A percentile compares a stretch with the other conserved stretches of the same genome.
These are phyloP conservation scores for Tachysurus fulvidraco DNA, from an alignment of 2,113 vertebrate species.

Conservation along the genomic window DNA sequence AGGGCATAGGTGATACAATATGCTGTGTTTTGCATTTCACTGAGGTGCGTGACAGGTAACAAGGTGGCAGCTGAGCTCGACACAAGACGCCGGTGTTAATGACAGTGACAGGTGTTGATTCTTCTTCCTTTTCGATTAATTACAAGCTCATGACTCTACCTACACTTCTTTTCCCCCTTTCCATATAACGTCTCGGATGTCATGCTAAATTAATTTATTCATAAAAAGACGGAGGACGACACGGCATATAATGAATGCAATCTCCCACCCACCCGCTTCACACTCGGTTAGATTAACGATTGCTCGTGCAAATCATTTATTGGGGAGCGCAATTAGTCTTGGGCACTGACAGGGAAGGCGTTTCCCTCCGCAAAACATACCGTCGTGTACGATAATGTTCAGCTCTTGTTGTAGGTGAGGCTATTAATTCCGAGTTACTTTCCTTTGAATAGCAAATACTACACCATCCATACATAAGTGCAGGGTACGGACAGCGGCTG, in stretches of 20 bases:
- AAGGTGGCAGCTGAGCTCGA: conserved; percentile 53
- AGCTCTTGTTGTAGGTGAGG: conserved; percentile 44
- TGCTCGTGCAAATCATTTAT: conserved; percentile 47
- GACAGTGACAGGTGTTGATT: conserved; percentile 64
- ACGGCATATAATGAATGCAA: conserved; percentile 62
- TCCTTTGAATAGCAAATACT: conserved; percentile 34
- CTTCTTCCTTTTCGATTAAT: conserved; percentile 60
- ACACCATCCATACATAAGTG: not conserved
- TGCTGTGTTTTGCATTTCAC: not conserved
- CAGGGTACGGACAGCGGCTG: not conserved
- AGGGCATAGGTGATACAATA: not conserved
- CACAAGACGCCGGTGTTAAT: conserved; percentile 60
- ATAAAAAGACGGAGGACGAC: conserved; percentile 68
- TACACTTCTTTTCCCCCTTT: conserved; percentile 55
- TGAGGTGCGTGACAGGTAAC: conserved; percentile 39
- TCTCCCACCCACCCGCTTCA: conserved; percentile 49
- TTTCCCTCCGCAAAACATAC: conserved; percentile 20
- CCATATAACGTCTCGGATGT: conserved; percentile 67
- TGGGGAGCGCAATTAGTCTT: conserved; percentile 48
- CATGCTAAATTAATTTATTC: conserved; percentile 71
- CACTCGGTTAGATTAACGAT: conserved; percentile 51
- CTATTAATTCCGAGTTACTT: conserved; percentile 35
- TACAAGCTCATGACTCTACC: conserved; percentile 65
- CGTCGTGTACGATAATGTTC: conserved; percentile 34
- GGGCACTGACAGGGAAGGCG: conserved; percentile 44